A percentile compares a stretch with the other conserved stretches of the same genome.
Evolutionary conservation across 2,888 invertebrate species (phyloP).

Genomic region (Mimumesa dahlbomi): DNA sequence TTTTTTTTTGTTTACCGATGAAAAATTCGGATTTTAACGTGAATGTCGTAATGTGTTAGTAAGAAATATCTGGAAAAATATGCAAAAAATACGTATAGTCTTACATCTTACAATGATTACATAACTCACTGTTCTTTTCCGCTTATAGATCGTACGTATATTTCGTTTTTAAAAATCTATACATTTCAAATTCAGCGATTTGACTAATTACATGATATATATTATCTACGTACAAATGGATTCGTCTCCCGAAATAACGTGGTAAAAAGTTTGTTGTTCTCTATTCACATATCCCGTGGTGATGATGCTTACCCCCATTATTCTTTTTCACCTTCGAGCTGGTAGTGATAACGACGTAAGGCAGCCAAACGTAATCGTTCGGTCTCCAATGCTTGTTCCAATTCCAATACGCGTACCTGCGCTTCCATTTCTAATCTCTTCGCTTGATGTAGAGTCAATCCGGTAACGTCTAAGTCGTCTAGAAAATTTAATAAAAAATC

Average conservation of each 20-base stretch:
- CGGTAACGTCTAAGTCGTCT: conserved; percentile 95
- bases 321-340: conserved; percentile 85
- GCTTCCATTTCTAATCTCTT: conserved; percentile 98
- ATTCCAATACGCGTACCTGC: conserved; percentile 95
- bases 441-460: conserved; percentile 95
- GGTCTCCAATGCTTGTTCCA: conserved; percentile 94
- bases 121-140: conserved; percentile 1
- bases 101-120: not conserved
- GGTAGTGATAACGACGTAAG: conserved; percentile 95
- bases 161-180: not conserved
- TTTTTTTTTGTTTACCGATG: conserved; percentile 18
- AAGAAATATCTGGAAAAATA: conserved; percentile 23
- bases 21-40: conserved; percentile 20
- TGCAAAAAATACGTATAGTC: not conserved
- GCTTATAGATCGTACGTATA: not conserved
- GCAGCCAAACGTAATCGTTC: conserved; percentile 93
- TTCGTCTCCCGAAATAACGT: not conserved
- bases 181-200: not conserved
- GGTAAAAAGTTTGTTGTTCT: not conserved
- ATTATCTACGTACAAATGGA: not conserved
- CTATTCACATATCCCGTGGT: not conserved
- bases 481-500: no score
- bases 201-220: not conserved
- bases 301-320: conserved; percentile 30
- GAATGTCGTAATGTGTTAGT: conserved; percentile 14